Evolutionary conservation across 2,797 vertebrate species (phyloP), one percentile per base, ranked within the genome.

Genomic region (Lutjanus argentimaculatus): DNA sequence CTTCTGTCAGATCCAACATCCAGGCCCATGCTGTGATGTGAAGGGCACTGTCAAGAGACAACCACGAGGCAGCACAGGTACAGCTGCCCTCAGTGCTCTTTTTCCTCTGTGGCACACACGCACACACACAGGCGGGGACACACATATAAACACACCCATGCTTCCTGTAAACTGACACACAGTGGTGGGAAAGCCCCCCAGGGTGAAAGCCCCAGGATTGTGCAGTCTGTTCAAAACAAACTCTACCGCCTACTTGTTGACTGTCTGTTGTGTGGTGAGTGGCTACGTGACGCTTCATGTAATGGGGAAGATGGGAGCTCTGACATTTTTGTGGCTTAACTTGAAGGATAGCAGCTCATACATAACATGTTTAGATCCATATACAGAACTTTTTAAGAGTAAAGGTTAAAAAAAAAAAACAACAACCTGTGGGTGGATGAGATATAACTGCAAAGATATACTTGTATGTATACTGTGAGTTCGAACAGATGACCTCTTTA

Each of bases 21-120:
- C 93, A 75, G 75, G 84, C 91, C 79, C 94, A 91, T 93, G 95
- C 95, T 95, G 96, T 86, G 75, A 97, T 96, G 95, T 96, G 97
- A 98, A 97, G 95, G 96, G 93, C 93, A 93, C 94, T 96, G 96
- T 95, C 97, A 96, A 88, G 94, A 94, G 96, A 95, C 90, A 91
- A 95, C 95, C 94, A 93, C 89, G 79, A 96, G 95, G 94, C 87
- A 90, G 84, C 90, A 74, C 96, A 96, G 97, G 93, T 95, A 95
- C 95, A 92, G 90, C 93, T 95, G 95, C 95, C 90, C 92, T 85
- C 89, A 63, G 91, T 92, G 92, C 90, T 93, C 92, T 91, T 93
- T 94, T 93, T 85, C 85, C 80, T 83, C 77, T 52, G 62, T 74
- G 77, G 45, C 68, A 13, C 71, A 72, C 75, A 71, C 66, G 45